Conservation (phyloP, 2,888 invertebrate species). For the Drosophila pegasa region DNA sequence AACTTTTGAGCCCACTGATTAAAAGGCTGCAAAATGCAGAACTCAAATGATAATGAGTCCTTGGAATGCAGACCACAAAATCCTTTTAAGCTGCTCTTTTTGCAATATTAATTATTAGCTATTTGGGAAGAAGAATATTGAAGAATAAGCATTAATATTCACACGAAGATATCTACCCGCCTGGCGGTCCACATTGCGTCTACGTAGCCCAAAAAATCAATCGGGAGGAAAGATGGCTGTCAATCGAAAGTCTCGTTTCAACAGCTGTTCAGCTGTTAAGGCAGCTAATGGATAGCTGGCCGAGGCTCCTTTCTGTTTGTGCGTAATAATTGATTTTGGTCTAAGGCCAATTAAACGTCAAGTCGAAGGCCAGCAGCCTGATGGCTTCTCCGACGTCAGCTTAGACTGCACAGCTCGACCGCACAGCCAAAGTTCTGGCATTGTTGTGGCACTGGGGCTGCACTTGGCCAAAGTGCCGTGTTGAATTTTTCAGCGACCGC, state of each 20-base stretch:
- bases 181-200: constrained; percentile 1
- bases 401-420: constrained; percentile 18
- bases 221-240: not conserved
- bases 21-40: not conserved
- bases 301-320: constrained; percentile 33
- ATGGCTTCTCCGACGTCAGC: constrained; percentile 19
- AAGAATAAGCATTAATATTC: too few relatives aligned
- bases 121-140: too few relatives aligned
- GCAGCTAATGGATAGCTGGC: constrained; percentile 27
- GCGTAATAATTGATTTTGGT: constrained; percentile 65
- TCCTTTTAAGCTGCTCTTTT: too few relatives aligned
- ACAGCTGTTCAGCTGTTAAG: constrained; percentile 11
- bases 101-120: too few relatives aligned
- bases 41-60: not conserved
- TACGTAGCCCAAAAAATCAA: constrained; percentile 11
- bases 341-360: constrained; percentile 54
- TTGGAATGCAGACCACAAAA: too few relatives aligned
- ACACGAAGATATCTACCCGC: too few relatives aligned
- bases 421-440: constrained; percentile 47
- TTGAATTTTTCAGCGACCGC: not conserved
- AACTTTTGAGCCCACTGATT: constrained; percentile 35
- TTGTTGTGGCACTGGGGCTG: constrained; percentile 29
- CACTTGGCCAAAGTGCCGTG: constrained; percentile 20
- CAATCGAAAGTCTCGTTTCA: not conserved
- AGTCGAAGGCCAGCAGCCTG: constrained; percentile 6